These are phyloP conservation scores for Mormyrops attenuatus DNA, from an alignment of 2,797 vertebrate genomes.

Conservation along the genomic window DNA sequence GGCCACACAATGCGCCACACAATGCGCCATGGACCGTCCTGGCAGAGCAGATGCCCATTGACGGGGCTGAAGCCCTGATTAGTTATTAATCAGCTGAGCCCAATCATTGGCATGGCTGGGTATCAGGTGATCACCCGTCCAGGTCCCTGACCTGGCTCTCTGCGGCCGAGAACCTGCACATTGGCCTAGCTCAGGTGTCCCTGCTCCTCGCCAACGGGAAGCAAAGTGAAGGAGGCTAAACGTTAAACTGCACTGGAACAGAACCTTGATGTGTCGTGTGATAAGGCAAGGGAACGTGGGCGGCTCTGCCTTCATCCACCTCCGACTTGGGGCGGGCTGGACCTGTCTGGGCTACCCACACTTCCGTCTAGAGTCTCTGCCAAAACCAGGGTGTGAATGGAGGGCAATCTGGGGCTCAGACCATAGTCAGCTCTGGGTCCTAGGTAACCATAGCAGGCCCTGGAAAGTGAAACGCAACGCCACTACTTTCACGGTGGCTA, in stretches of 20 bases:
- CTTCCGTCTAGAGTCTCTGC: neutral
- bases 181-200: slow-evolving; percentile 1
- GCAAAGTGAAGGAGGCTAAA: slow-evolving; percentile 5
- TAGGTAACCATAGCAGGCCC: slow-evolving; percentile 22
- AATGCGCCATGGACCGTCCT: neutral
- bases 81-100: slow-evolving; percentile 32
- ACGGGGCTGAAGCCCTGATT: slow-evolving; percentile 25
- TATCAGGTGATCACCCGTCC: slow-evolving; percentile 11
- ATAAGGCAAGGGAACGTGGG: neutral
- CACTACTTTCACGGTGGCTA: neutral
- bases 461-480: slow-evolving; percentile 30
- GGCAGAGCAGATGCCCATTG: slow-evolving; percentile 8
- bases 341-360: neutral
- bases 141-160: slow-evolving; percentile 9
- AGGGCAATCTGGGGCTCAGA: neutral
- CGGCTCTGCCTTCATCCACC: neutral
- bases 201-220: neutral
- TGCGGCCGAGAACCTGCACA: neutral
- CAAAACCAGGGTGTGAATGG: neutral
- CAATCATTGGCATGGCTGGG: neutral
- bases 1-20: neutral
- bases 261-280: neutral
- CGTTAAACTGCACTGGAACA: slow-evolving; percentile 22
- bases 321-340: neutral
- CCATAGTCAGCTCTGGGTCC: slow-evolving; percentile 12